Evolutionary conservation across 35 echinoderm and acorn worm genomes (phyloP), one percentile per base, ranked within the genome.

Genomic region (Ophioderma brevispina): DNA sequence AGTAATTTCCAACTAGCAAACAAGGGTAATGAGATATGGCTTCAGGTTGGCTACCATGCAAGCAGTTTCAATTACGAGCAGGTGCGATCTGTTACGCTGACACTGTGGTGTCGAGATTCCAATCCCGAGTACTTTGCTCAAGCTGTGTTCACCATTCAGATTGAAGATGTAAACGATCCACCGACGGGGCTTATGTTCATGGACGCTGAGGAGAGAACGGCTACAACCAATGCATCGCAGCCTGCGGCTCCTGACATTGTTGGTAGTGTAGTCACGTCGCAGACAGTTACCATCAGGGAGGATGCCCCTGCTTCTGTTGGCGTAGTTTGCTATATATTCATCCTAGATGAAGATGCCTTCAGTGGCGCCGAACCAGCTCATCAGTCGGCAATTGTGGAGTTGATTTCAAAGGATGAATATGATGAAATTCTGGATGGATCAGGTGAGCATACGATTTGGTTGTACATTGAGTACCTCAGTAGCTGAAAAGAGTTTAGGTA

Each of bases 161-260:
- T 91, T 19, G 5, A 76, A 34, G 80, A 85, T 42, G 81, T 37
- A 25, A 82, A 82, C 36, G 89, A 91, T 38, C 55, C 55, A 76
- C 89, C 89, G 40, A 37, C 80, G 13, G 81, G 64, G 6, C 70
- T 91, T n/a, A 19, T 91, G 2, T 78, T 91, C 89, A 42, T 76
- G 28, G 81, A 91, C 85, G 89, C 81, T 0, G 89, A 38, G 5
- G 35, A 17, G 0, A 75, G 42, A 17, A 75, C 21, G 25, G 32
- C 64, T 0, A 91, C 81, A 0, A 78, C 80, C 31, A 76, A 83
- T 39, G 36, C 41, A 35, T 41, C 55, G 17, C 80, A 38, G 25
- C 64, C 81, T 34, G 81, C 39, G 32, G 32, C 41, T 1, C 15
- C 49, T 59, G 52, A 75, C 37, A 19, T 85, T 0, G 0, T 37